Conservation (phyloP, 1,140 invertebrate genomes). For the Theocolax elegans region DNA sequence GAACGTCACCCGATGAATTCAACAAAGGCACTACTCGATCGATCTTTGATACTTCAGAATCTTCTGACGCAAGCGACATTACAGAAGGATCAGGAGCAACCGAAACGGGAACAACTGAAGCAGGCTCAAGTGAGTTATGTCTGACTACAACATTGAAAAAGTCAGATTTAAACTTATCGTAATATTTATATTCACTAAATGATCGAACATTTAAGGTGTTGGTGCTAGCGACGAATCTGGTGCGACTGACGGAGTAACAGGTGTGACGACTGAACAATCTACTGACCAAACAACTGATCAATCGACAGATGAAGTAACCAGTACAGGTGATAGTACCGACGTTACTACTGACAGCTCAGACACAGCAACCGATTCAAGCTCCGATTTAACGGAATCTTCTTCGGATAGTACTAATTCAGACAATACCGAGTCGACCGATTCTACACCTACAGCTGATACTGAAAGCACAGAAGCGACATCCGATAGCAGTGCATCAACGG, state of each 20-base stretch:
- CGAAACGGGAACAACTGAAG: slow-evolving; percentile 29
- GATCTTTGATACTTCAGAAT: slow-evolving; percentile 22
- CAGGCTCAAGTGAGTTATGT: slow-evolving; percentile 21
- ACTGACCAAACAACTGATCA: not conserved
- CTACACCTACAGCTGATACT: slow-evolving; percentile 47
- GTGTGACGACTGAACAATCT: slow-evolving; percentile 18
- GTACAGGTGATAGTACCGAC: slow-evolving; percentile 11
- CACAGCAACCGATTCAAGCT: slow-evolving; percentile 28
- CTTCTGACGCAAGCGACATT: slow-evolving; percentile 12
- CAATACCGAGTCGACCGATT: slow-evolving; percentile 41
- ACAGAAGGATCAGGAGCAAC: slow-evolving; percentile 30
- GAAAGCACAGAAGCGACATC: slow-evolving; percentile 49
- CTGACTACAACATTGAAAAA: too few species aligned
- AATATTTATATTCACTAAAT: too few species aligned
- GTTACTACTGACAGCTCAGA: slow-evolving; percentile 12
- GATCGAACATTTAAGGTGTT: too few species aligned
- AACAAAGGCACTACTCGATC: slow-evolving; percentile 24
- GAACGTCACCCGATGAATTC: slow-evolving; percentile 49
- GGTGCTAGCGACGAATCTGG: slow-evolving; percentile 32
- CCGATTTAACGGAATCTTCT: slow-evolving; percentile 37
- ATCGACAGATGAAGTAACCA: not conserved
- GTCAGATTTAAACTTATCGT: too few species aligned
- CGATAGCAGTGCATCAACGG: slow-evolving; percentile 22
- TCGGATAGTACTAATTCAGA: slow-evolving; percentile 43
- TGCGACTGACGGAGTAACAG: slow-evolving; percentile 6